A percentile compares a stretch with the other conserved stretches of the same genome.
Evolutionary conservation across 2,113 vertebrate genomes (phyloP).

Genomic region (Manacus vitellinus): DNA sequence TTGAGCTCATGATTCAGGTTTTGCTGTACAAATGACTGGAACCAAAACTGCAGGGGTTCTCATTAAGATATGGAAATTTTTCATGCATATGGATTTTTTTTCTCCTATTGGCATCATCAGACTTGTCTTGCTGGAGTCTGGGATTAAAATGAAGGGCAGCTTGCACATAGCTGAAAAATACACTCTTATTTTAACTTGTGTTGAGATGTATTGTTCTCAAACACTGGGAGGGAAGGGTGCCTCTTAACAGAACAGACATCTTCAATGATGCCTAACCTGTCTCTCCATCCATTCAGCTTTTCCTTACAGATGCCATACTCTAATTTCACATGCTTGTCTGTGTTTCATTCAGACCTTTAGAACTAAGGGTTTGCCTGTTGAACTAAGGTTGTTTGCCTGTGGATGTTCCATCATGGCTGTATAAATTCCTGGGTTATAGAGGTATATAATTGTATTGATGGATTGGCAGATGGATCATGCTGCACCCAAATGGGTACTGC

Average conservation of each 20-base stretch:
- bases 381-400: neutral
- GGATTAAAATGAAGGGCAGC: neutral
- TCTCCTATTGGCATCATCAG: neutral
- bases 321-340: neutral
- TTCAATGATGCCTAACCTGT: neutral
- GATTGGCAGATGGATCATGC: neutral
- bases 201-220: neutral
- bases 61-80: neutral
- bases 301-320: neutral
- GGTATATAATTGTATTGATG: neutral
- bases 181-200: neutral
- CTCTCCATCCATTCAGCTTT: neutral
- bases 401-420: neutral
- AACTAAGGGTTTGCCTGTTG: neutral
- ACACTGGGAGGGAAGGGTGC: neutral
- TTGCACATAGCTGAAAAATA: neutral
- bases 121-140: neutral
- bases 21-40: neutral
- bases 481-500: neutral
- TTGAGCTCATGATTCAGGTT: neutral
- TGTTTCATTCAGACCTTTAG: neutral
- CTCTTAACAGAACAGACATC: neutral
- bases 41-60: neutral
- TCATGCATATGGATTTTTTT: neutral
- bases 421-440: constrained; percentile 2